Base-by-base conservation (phyloP, 2,888 invertebrate species). In the Synergus laeviventris region DNA sequence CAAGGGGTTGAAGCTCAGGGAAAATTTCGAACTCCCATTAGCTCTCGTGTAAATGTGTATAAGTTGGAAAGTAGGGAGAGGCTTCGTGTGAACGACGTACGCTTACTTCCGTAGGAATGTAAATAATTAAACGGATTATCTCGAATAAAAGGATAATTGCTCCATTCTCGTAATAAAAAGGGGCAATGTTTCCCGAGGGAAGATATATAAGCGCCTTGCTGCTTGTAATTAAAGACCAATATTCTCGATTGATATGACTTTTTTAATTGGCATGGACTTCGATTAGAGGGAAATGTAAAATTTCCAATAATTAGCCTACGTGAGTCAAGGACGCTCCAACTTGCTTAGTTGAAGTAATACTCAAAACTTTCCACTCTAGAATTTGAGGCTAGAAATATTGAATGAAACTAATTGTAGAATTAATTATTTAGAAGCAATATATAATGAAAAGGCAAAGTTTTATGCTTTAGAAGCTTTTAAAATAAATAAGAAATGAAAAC, bases 41-140 rank as follows among this genome's bases (percentile, higher is more conserved):
- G 8, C 49, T 36, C n/a, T 70, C n/a, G 49, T 49, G 45, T 3
- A 45, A 31, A 31, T 45, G 49, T 70, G 70, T 31, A n/a, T 49
- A 70, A 49, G 24, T 54, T 70, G 49, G 21, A 45, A 70, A 70
- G 49, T 70, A 70, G 49, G 70, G 70, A 70, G 70, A 70, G 49
- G 70, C 70, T 49, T 45, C 49, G 24, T 49, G 49, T 49, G 70
- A 70, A 70, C 49, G 31, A 49, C 49, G n/a, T 31, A 31, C 18
- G 70, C 12, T 70, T 70, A 45, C 45, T 49, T 70, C 70, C 70
- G 70, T 70, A 70, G 70, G 31, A 70, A 70, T 70, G 70, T 49
- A 70, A 70, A 70, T 70, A 70, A 31, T 49, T 70, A 31, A 70
- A 54, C 70, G 70, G 49, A 70, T 70, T 70, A 70, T 70, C 70